Base-by-base conservation (phyloP, 2,797 vertebrate genomes). In the Semotilus atromaculatus region DNA sequence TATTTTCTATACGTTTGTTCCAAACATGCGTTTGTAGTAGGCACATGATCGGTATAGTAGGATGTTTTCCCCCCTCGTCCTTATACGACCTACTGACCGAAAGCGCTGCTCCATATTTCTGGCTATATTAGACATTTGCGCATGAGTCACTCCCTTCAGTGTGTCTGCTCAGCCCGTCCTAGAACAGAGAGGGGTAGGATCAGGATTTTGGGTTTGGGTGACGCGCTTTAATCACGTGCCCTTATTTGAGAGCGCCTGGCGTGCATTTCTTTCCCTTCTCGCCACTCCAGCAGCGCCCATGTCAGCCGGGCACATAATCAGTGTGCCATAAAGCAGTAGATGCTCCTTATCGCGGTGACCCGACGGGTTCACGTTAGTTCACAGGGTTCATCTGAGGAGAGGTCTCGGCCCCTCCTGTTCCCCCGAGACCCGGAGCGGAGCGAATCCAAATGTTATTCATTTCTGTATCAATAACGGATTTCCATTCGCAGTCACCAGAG, bases 311-410 rank as follows among this genome's bases (percentile, higher is more conserved):
- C 88, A 89, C 88, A 72, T 51, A 91, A 92, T 90, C 93, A 90
- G 92, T 90, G 92, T 87, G 92, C 81, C 75, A 82, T 73, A 89
- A 87, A 81, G 91, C 90, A 92, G 92, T 93, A 94, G 94, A 93
- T 93, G 93, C 93, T 93, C 93, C 93, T 93, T 88, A 81, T 91
- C 86, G 93, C 93, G 94, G 93, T 92, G 93, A 94, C 91, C 83
- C 92, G 92, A 92, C 91, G 95, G 94, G 94, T 94, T 95, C 94
- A 94, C 93, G 91, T 91, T 92, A 94, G 94, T 95, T 94, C 93
- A 94, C 91, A 87, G 93, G 94, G 94, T 95, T 94, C 94, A 95
- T 91, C 92, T 93, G 91, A 94, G 94, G 94, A 95, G 94, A 95
- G 93, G 93, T 92, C 93, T 93, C 93, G 93, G 92, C 93, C 93